These are phyloP conservation scores for Delichon dasypus DNA, from an alignment of 2,797 vertebrate genomes.

Conservation along the genomic window DNA sequence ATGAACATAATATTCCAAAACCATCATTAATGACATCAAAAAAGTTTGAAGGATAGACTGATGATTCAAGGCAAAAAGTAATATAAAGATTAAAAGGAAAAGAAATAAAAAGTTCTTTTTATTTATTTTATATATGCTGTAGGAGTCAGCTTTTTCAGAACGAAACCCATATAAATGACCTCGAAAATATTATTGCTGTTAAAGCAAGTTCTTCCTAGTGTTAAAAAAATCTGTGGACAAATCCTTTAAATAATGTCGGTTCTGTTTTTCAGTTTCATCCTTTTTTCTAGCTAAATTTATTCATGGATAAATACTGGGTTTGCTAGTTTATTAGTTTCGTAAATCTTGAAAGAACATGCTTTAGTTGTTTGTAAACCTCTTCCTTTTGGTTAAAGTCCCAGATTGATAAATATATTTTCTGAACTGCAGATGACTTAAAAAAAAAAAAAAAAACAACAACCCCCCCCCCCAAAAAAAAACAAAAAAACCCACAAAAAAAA, in stretches of 20 bases:
- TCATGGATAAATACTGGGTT: not conserved
- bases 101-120: not conserved
- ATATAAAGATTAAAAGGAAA: not conserved
- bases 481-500: no score
- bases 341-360: not conserved
- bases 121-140: not conserved
- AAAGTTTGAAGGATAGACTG: not conserved
- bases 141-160: constrained; percentile 1
- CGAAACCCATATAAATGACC: not conserved
- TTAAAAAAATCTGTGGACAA: not conserved
- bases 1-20: not conserved
- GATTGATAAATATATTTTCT: not conserved
- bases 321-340: not conserved
- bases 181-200: not conserved
- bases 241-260: not conserved
- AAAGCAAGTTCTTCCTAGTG: not conserved
- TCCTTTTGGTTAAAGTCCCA: not conserved
- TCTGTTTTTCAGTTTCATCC: not conserved
- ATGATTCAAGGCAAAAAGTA: not conserved
- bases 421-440: not conserved
- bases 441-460: not conserved
- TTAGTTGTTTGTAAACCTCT: not conserved
- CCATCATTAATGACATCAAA: not conserved
- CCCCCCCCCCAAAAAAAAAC: no score
- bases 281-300: not conserved